phyloP scores from a whole-genome alignment of 2,797 vertebrate species.

The Lepus oiostolus region DNA sequence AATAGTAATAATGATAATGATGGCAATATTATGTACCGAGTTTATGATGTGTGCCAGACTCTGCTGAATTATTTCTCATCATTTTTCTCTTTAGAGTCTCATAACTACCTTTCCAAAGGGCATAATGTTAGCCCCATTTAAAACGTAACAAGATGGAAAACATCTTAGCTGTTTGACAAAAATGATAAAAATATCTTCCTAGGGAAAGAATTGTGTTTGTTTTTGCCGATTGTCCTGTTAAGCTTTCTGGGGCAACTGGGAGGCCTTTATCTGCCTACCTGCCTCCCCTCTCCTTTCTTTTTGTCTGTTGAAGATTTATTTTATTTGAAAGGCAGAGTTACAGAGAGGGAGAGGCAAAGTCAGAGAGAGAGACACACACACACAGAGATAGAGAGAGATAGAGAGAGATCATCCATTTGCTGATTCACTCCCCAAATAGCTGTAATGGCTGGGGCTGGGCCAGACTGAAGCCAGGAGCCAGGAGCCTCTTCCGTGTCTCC shows the following conservation, averaged over 20 bases:
- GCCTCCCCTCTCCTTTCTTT: background rate
- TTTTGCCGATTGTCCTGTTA: background rate
- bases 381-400: too few species aligned
- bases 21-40: slow-evolving; percentile 33
- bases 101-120: background rate
- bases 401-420: too few species aligned
- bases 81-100: slow-evolving; percentile 61
- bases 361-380: too few species aligned
- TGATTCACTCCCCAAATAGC: too few species aligned
- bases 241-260: background rate
- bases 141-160: slow-evolving; percentile 54
- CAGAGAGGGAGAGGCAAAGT: too few species aligned
- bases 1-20: background rate
- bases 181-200: slow-evolving; percentile 44
- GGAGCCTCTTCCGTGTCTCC: too few species aligned
- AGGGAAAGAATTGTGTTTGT: slow-evolving; percentile 33
- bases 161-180: slow-evolving; percentile 28
- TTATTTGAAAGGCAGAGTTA: too few species aligned
- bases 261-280: background rate
- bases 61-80: slow-evolving; percentile 44
- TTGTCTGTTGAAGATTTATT: too few species aligned
- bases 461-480: too few species aligned
- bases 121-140: slow-evolving; percentile 44
- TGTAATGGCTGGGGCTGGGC: too few species aligned
- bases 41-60: slow-evolving; percentile 12